Evolutionary conservation across 2,888 invertebrate species (phyloP), one percentile per base, ranked within the genome.

Genomic region (Pristionchus entomophagus): DNA sequence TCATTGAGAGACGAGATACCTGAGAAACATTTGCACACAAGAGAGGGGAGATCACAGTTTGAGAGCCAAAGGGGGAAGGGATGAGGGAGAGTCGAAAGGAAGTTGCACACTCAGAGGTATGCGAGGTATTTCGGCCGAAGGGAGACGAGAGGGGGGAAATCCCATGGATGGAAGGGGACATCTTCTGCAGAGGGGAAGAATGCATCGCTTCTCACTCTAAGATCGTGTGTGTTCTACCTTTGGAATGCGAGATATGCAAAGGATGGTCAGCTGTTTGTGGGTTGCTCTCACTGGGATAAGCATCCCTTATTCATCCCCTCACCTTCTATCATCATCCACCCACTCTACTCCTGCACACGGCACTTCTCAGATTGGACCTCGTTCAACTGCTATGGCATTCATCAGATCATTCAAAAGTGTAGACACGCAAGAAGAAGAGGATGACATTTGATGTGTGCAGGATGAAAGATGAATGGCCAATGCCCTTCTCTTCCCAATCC

Each of bases 1-100:
- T 62, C n/a, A n/a, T n/a, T n/a, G 62, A 62, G 62, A 62, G 62
- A 62, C 32, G 62, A 62, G 62, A 62, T 62, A 62, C 62, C 29
- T 62, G 62, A 29, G 62, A 62, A 62, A 62, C 62, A 62, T 62
- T 62, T 38, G 38, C 69, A 65, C 65, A 32, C 32, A 65, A 32
- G 4, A 6, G 10, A 10, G 12, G n/a, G 35, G 35, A 65, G 65
- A 65, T 65, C 65, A 35, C 38, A 19, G 38, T 14, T 10, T 14
- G 69, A 62, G 69, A 38, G 35, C 35, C 35, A 65, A 19, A 35
- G 38, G 41, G 17, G 35, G 32, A 17, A 29, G 59, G 19, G 69
- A 69, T 45, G 69, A 45, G 22, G 17, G 26, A 51, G 49, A 29
- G n/a, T n/a, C n/a, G 49, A 65, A 65, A 22, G 49, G 49, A 49